A percentile compares a stretch with the other conserved stretches of the same genome.
Evolutionary conservation across 2,797 vertebrate species (phyloP).

Genomic region (Sebastes melanostomus): DNA sequence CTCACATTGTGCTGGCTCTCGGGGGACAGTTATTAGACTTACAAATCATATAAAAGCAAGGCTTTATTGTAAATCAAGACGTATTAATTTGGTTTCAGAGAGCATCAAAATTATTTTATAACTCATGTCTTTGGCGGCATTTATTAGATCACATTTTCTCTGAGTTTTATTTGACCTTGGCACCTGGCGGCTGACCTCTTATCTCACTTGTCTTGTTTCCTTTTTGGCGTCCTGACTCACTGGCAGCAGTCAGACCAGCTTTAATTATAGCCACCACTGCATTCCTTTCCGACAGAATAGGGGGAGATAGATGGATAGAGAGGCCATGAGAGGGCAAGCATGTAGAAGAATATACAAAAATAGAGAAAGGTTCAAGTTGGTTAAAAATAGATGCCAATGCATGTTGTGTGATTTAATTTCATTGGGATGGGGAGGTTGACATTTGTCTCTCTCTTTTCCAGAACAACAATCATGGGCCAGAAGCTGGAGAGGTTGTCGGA

Average conservation of each 20-base stretch:
- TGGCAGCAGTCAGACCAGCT: conserved; percentile 66
- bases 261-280: conserved; percentile 82
- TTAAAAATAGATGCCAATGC: conserved; percentile 20
- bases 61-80: not conserved
- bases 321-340: conserved; percentile 31
- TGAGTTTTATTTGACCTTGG: conserved; percentile 73
- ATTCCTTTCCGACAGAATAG: conserved; percentile 77
- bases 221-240: conserved; percentile 81
- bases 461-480: conserved; percentile 77
- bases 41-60: not conserved
- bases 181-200: conserved; percentile 75
- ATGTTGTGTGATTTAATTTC: conserved; percentile 26
- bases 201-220: conserved; percentile 78
- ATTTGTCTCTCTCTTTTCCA: conserved; percentile 49
- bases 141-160: conserved; percentile 31
- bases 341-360: conserved; percentile 47
- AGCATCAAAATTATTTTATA: not conserved
- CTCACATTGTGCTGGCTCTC: conserved; percentile 15
- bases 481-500: conserved; percentile 74
- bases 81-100: not conserved
- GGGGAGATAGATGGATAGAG: conserved; percentile 62
- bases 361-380: conserved; percentile 32
- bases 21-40: conserved; percentile 3
- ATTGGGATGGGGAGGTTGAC: conserved; percentile 37
- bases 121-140: not conserved